Percentiles rank a stretch among this genome's conserved stretches.
Conservation (phyloP, 2,888 invertebrate genomes). For the Drosophila mettleri region DNA sequence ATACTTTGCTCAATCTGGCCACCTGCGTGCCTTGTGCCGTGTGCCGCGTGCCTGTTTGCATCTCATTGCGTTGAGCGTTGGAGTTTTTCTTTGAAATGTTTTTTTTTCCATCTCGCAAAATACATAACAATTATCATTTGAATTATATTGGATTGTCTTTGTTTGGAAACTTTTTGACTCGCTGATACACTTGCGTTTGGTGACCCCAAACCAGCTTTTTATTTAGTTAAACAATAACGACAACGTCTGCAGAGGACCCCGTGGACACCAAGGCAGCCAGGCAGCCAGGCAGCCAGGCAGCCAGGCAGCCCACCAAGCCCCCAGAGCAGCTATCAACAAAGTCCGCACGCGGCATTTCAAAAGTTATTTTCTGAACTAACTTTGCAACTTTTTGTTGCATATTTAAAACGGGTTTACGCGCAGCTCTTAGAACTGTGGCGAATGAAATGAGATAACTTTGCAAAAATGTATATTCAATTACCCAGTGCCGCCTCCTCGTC, state of each 20-base stretch:
- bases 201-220: slow-evolving; percentile 23
- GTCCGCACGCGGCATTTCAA: slow-evolving; percentile 44
- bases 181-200: slow-evolving; percentile 27
- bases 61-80: background rate
- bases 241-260: slow-evolving; percentile 16
- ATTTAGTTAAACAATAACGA: slow-evolving; percentile 46
- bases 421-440: slow-evolving; percentile 21
- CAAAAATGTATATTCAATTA: slow-evolving; percentile 73
- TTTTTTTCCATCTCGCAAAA: slow-evolving; percentile 29
- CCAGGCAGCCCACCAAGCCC: slow-evolving; percentile 9
- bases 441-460: slow-evolving; percentile 70
- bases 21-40: slow-evolving; percentile 35
- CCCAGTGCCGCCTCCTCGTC: slow-evolving; percentile 14
- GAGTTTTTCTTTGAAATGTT: slow-evolving; percentile 9
- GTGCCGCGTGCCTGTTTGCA: background rate
- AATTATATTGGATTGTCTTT: slow-evolving; percentile 55
- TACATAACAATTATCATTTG: slow-evolving; percentile 63
- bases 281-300: slow-evolving; percentile 10
- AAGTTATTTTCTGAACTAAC: slow-evolving; percentile 63
- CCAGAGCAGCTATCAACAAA: slow-evolving; percentile 32
- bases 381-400: slow-evolving; percentile 70
- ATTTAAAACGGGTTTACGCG: slow-evolving; percentile 65
- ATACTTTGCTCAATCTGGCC: slow-evolving; percentile 14
- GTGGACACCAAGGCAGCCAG: slow-evolving; percentile 18
- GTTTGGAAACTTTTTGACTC: slow-evolving; percentile 47